Evolutionary conservation across 1,140 invertebrate genomes (phyloP).

Genomic region (Ridgeia piscesae): DNA sequence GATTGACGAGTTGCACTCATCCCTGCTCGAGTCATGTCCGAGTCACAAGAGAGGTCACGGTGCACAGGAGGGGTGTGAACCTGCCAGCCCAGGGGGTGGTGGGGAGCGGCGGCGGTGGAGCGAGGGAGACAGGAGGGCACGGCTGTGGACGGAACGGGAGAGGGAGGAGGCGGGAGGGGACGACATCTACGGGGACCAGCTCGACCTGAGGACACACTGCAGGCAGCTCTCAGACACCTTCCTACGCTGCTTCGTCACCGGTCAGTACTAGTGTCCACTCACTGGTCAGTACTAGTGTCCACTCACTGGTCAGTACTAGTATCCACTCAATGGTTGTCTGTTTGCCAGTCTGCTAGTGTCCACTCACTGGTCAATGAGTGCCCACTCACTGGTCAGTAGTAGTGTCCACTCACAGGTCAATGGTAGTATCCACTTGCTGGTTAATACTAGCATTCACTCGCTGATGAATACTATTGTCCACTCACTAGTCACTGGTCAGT

Average conservation of each 20-base stretch:
- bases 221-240: constrained; percentile 65
- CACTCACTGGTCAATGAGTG: constrained; percentile 58
- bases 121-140: constrained; percentile 2
- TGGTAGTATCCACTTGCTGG: neutral
- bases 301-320: neutral
- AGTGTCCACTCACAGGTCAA: neutral
- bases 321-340: too few species aligned
- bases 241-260: constrained; percentile 70
- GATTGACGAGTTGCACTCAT: neutral
- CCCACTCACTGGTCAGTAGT: neutral
- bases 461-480: constrained; percentile 50
- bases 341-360: too few species aligned
- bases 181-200: constrained; percentile 23
- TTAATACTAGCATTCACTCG: too few species aligned
- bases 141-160: constrained; percentile 6
- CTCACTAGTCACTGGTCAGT: neutral
- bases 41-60: neutral
- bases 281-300: neutral
- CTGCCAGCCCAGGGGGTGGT: neutral
- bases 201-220: constrained; percentile 65
- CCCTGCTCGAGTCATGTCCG: neutral
- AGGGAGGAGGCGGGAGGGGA: neutral
- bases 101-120: neutral
- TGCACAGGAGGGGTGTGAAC: neutral
- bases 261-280: constrained; percentile 33